Conservation (phyloP, 2,888 invertebrate species). For the Linnaemya vulpina region DNA sequence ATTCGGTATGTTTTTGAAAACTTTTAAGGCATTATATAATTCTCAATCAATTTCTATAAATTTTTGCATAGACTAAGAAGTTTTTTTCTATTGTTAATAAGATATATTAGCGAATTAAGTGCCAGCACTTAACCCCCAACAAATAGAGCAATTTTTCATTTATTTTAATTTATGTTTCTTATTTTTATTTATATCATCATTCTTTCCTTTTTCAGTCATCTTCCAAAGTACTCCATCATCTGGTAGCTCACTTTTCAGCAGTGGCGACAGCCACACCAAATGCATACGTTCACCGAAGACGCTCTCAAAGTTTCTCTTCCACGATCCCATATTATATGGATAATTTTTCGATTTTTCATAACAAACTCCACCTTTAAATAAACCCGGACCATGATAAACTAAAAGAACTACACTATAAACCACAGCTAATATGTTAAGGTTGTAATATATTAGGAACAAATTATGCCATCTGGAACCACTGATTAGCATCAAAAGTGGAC, state of each 20-base stretch:
- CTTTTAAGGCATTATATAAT: too few species aligned
- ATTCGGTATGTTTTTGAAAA: too few species aligned
- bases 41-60: too few species aligned
- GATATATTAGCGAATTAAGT: too few species aligned
- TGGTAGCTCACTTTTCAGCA: constrained; percentile 88
- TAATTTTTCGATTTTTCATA: constrained; percentile 83
- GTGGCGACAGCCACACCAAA: constrained; percentile 90
- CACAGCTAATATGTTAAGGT: constrained; percentile 88
- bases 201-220: constrained; percentile 10
- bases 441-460: constrained; percentile 87
- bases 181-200: constrained; percentile 19
- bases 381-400: constrained; percentile 87
- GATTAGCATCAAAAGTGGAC: constrained; percentile 89
- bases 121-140: too few species aligned
- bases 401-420: constrained; percentile 88
- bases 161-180: constrained; percentile 17
- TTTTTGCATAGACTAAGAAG: too few species aligned
- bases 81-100: too few species aligned
- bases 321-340: constrained; percentile 87
- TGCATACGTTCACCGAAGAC: constrained; percentile 92
- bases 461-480: constrained; percentile 87
- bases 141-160: not conserved
- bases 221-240: constrained; percentile 89
- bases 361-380: constrained; percentile 88
- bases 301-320: constrained; percentile 87